These are phyloP conservation scores for Abrostola triplasia DNA, from an alignment of 2,888 invertebrate genomes.

Conservation along the genomic window DNA sequence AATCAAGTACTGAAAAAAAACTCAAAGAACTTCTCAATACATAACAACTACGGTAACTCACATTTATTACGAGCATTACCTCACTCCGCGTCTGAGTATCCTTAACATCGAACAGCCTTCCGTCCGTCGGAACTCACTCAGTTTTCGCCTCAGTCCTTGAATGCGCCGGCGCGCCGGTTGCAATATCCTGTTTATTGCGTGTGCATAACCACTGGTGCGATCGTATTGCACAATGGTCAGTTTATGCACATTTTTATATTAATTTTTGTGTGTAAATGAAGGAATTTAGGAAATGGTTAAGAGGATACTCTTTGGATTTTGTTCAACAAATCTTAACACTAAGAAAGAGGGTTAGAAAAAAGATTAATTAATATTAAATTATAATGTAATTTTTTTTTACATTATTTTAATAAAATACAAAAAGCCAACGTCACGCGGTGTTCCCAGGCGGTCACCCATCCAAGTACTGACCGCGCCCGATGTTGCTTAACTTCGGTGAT, in stretches of 20 bases:
- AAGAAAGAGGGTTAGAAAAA: too few relatives aligned
- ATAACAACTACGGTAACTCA: conserved; percentile 7
- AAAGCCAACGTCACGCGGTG: conserved; percentile 74
- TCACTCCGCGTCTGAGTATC: conserved; percentile 25
- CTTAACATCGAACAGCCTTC: conserved; percentile 33
- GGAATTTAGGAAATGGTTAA: too few relatives aligned
- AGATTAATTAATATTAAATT: too few relatives aligned
- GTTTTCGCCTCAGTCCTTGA: conserved; percentile 62
- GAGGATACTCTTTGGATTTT: too few relatives aligned
- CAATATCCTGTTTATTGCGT: conserved; percentile 72
- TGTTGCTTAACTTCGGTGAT: conserved; percentile 85
- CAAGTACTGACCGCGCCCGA: conserved; percentile 82
- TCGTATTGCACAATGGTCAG: conserved; percentile 56
- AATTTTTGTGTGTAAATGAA: background rate
- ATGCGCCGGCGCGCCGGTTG: conserved; percentile 42
- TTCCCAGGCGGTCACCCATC: conserved; percentile 82
- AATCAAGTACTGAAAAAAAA: background rate
- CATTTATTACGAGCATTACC: conserved; percentile 34
- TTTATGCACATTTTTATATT: conserved; percentile 35
- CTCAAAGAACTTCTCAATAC: background rate
- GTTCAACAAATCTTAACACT: too few relatives aligned
- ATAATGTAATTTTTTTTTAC: too few relatives aligned
- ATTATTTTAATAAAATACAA: conserved; percentile 49
- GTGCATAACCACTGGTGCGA: conserved; percentile 49
- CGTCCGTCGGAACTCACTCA: conserved; percentile 49